A percentile compares a stretch with the other conserved stretches of the same genome.
Evolutionary conservation across 2,113 vertebrate genomes (phyloP).

Genomic region (Laticauda laticaudata): DNA sequence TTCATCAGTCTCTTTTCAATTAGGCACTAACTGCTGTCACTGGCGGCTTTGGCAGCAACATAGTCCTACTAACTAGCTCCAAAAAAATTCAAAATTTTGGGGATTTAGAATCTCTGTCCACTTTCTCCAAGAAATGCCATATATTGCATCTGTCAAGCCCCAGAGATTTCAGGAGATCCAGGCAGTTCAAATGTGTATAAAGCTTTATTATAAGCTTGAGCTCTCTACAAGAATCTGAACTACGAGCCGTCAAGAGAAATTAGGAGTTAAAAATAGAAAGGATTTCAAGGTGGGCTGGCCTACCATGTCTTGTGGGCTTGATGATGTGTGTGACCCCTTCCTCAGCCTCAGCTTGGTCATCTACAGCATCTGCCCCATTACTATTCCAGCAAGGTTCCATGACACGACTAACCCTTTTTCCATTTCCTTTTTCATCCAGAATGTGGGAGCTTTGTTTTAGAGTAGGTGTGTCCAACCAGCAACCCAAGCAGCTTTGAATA

Average conservation of each 20-base stretch:
- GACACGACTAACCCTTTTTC: background rate
- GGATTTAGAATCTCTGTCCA: background rate
- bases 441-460: background rate
- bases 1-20: background rate
- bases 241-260: too few species aligned
- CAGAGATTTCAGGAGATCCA: too few species aligned
- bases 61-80: background rate
- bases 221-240: too few species aligned
- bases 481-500: background rate
- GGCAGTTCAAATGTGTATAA: too few species aligned
- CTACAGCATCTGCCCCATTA: background rate
- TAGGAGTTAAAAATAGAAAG: too few species aligned
- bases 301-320: too few species aligned
- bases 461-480: background rate
- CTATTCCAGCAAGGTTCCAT: background rate
- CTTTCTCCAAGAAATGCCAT: background rate
- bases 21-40: background rate
- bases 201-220: too few species aligned
- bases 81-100: background rate
- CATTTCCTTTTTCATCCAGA: background rate
- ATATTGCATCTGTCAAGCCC: background rate
- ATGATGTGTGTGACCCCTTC: too few species aligned
- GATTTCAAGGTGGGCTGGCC: too few species aligned
- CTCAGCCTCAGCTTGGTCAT: too few species aligned
- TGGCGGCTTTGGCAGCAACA: background rate